Evolutionary conservation across 2,888 invertebrate species (phyloP).

Genomic region (Perithous albicinctus): DNA sequence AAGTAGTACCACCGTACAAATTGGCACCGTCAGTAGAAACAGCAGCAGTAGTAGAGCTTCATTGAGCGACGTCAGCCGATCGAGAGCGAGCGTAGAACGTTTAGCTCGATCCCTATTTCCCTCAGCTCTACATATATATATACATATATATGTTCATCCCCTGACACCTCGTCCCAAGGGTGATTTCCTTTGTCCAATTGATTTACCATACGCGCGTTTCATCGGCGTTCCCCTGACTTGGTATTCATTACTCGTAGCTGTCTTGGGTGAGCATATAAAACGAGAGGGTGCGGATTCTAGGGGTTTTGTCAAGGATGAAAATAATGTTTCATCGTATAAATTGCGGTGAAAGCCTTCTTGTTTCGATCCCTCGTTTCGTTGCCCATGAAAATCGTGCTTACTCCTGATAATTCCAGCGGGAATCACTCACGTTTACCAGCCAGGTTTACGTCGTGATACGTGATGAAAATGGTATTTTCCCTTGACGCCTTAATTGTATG

Average conservation of each 20-base stretch:
- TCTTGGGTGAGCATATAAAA: conserved; percentile 21
- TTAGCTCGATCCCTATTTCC: conserved; percentile 45
- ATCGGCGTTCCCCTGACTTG: conserved; percentile 58
- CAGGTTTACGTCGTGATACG: too few relatives aligned
- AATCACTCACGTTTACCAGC: background rate
- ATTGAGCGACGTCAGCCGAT: conserved; percentile 62
- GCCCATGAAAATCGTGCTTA: background rate
- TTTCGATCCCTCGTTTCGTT: too few relatives aligned
- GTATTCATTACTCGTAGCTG: conserved; percentile 59
- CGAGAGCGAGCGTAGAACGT: conserved; percentile 58
- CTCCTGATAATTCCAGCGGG: too few relatives aligned
- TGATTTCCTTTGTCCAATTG: conserved; percentile 67
- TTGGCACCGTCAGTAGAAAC: conserved; percentile 56
- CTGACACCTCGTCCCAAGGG: conserved; percentile 55
- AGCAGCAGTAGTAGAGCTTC: conserved; percentile 41
- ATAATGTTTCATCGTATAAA: conserved; percentile 28
- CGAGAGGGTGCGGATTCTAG: conserved; percentile 18
- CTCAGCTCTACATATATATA: too few relatives aligned
- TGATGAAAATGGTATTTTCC: background rate
- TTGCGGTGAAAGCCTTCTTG: conserved; percentile 26
- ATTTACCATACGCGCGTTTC: conserved; percentile 65
- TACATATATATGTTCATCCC: too few relatives aligned
- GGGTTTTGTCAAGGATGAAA: background rate
- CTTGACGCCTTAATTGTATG: conserved; percentile 12
- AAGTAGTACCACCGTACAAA: conserved; percentile 48